These are phyloP conservation scores for Suillia variegata DNA, from an alignment of 2,888 invertebrate genomes.

Conservation along the genomic window DNA sequence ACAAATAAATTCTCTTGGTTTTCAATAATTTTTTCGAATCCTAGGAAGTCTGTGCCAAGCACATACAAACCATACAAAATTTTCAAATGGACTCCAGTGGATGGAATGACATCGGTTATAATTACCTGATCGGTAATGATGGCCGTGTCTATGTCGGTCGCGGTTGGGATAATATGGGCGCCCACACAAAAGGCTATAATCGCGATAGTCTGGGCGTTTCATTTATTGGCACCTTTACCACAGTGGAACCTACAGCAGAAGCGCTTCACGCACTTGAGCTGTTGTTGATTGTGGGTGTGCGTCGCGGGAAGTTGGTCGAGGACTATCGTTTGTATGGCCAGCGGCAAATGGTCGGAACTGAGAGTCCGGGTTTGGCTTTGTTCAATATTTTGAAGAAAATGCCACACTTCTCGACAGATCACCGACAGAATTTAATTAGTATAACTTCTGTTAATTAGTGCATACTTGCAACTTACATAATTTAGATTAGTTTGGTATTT, in stretches of 20 bases:
- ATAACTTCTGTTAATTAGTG: no score
- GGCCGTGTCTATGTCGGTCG: slow-evolving; percentile 75
- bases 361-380: slow-evolving; percentile 73
- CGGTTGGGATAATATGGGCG: slow-evolving; percentile 75
- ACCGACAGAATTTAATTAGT: no score
- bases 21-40: no score
- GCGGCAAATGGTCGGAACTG: slow-evolving; percentile 69
- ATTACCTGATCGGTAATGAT: slow-evolving; percentile 79
- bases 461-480: no score
- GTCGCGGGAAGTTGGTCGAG: slow-evolving; percentile 65
- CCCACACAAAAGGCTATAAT: slow-evolving; percentile 74
- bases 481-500: no score
- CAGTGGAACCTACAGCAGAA: slow-evolving; percentile 62
- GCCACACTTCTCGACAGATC: no score
- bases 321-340: slow-evolving; percentile 74
- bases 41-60: slow-evolving; percentile 66
- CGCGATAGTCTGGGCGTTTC: slow-evolving; percentile 71
- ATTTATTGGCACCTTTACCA: slow-evolving; percentile 74
- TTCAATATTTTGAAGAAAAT: slow-evolving; percentile 70
- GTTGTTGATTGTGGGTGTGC: slow-evolving; percentile 69
- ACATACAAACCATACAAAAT: slow-evolving; percentile 63
- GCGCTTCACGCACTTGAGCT: slow-evolving; percentile 68
- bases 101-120: slow-evolving; percentile 76
- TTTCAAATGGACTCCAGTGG: slow-evolving; percentile 70
- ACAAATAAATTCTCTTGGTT: no score